phyloP scores from a whole-genome alignment of 2,888 invertebrate genomes.

The Drosophila helvetica region DNA sequence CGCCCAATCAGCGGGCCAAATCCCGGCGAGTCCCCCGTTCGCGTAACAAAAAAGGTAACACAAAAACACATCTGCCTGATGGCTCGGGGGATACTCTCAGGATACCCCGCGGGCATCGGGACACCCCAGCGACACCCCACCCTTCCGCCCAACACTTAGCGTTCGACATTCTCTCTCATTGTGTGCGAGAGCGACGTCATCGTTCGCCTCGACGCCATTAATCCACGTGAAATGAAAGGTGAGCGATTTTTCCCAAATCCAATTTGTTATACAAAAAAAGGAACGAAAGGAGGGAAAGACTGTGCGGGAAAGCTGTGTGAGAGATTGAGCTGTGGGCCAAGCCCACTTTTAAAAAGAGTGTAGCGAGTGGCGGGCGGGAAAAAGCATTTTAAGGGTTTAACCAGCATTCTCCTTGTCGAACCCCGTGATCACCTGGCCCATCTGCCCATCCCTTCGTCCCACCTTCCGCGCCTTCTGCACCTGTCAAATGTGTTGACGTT shows the following conservation, averaged over 20 bases:
- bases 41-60: conserved; percentile 26
- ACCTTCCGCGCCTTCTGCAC: conserved; percentile 9
- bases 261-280: conserved; percentile 71
- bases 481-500: conserved; percentile 71
- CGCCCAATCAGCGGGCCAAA: conserved; percentile 53
- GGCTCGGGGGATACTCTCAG: background rate
- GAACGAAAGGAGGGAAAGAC: conserved; percentile 19
- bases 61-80: conserved; percentile 12
- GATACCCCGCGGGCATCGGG: background rate
- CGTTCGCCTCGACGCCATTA: conserved; percentile 69
- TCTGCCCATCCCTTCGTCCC: conserved; percentile 4
- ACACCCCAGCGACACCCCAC: conserved; percentile 26
- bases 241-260: conserved; percentile 76
- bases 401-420: conserved; percentile 10
- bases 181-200: conserved; percentile 32
- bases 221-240: conserved; percentile 75
- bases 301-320: conserved; percentile 14
- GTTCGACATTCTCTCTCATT: conserved; percentile 51
- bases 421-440: conserved; percentile 1
- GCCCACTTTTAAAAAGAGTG: conserved; percentile 19
- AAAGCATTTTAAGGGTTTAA: conserved; percentile 45
- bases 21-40: conserved; percentile 46
- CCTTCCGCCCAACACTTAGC: conserved; percentile 29
- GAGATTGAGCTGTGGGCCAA: conserved; percentile 19
- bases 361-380: conserved; percentile 1